Evolutionary conservation across 2,113 vertebrate genomes (phyloP).

Genomic region (Caranx ignobilis): DNA sequence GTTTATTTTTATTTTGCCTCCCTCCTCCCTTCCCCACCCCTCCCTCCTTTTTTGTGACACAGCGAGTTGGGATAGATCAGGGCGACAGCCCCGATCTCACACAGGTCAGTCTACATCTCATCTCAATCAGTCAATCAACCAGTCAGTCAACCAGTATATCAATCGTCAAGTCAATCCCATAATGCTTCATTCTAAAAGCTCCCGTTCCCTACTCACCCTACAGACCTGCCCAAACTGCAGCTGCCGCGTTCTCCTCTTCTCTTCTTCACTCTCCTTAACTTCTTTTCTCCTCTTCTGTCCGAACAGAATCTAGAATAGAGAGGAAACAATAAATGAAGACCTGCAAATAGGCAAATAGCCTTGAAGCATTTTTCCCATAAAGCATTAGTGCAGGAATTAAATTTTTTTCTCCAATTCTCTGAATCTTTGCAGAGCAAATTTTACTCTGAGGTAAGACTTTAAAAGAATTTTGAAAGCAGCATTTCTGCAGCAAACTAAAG

Average conservation of each 20-base stretch:
- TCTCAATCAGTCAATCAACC: constrained; percentile 84
- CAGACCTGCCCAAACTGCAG: constrained; percentile 81
- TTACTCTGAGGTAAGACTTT: constrained; percentile 60
- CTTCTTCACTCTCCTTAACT: constrained; percentile 70
- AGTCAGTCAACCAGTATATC: constrained; percentile 75
- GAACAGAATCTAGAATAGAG: constrained; percentile 69
- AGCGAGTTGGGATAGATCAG: constrained; percentile 96
- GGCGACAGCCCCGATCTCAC: constrained; percentile 93
- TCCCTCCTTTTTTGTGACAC: constrained; percentile 86
- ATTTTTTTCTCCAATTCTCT: constrained; percentile 29
- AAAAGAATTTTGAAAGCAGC: constrained; percentile 51
- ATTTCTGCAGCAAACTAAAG: constrained; percentile 32
- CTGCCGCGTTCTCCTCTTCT: constrained; percentile 76
- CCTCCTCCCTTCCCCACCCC: constrained; percentile 61
- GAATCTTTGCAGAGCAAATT: constrained; percentile 64
- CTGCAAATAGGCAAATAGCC: constrained; percentile 45
- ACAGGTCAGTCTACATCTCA: constrained; percentile 92
- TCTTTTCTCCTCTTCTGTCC: constrained; percentile 60
- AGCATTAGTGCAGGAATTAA: constrained; percentile 29
- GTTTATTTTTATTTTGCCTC: constrained; percentile 78
- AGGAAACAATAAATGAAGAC: constrained; percentile 64
- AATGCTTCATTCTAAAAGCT: constrained; percentile 82
- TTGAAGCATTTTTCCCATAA: constrained; percentile 32
- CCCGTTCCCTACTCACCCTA: constrained; percentile 86
- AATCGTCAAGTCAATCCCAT: constrained; percentile 78